Percentiles rank a stretch among this genome's conserved stretches.
Conservation (phyloP, 92 coral and sea anemone genomes). For the Parazoanthus atlanticus region DNA sequence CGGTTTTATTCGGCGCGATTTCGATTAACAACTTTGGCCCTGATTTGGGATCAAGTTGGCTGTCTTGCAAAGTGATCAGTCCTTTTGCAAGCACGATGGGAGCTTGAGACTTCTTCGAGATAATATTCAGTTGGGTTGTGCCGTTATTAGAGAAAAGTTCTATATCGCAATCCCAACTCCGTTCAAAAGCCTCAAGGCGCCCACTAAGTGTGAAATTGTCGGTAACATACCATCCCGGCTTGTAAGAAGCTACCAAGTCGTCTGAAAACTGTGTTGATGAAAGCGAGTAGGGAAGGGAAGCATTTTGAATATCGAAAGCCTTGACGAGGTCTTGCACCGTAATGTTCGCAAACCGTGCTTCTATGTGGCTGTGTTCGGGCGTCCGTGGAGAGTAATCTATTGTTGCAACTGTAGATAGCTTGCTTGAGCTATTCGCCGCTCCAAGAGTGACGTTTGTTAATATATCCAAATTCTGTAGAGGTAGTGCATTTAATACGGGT, state of each 20-base stretch:
- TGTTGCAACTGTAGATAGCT: constrained; percentile 69
- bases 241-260: constrained; percentile 69
- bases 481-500: constrained; percentile 75
- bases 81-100: constrained; percentile 92
- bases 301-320: constrained; percentile 79
- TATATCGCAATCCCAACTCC: constrained; percentile 72
- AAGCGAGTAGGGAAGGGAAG: constrained; percentile 77
- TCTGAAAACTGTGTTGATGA: constrained; percentile 73
- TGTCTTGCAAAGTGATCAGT: constrained; percentile 77
- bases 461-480: constrained; percentile 73
- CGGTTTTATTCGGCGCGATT: constrained; percentile 77
- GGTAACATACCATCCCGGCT: constrained; percentile 45
- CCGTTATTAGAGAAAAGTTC: constrained; percentile 55
- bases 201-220: constrained; percentile 70
- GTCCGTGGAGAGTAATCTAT: constrained; percentile 72
- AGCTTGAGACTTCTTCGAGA: constrained; percentile 69
- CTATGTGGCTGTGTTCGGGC: constrained; percentile 74
- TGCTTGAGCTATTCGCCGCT: constrained; percentile 56
- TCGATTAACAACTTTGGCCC: constrained; percentile 81
- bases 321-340: constrained; percentile 71
- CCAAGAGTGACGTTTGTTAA: constrained; percentile 81
- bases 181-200: constrained; percentile 69
- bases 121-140: constrained; percentile 61
- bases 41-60: constrained; percentile 68
- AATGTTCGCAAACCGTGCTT: constrained; percentile 73